Conservation (phyloP, 2,113 vertebrate species). For the Forbesichthys papilliferus region DNA sequence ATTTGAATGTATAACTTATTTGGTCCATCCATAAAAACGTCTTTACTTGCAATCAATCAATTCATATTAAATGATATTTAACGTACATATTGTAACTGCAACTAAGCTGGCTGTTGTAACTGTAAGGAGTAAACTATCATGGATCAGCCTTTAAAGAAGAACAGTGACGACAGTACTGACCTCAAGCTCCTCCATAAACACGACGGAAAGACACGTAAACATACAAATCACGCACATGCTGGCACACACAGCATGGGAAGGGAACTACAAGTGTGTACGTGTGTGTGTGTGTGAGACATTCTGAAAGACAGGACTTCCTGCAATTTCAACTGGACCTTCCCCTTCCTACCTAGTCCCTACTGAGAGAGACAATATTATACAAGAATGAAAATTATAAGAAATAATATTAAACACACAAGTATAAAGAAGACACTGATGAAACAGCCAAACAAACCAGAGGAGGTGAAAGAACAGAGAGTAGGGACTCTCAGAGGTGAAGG, state of each 20-base stretch:
- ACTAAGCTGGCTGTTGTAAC: too few species aligned
- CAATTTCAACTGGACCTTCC: conserved; percentile 64
- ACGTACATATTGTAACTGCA: too few species aligned
- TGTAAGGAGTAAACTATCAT: too few species aligned
- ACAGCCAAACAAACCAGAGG: background rate
- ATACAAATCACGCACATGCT: background rate
- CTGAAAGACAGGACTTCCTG: conserved; percentile 63
- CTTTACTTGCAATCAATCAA: too few species aligned
- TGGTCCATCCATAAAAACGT: too few species aligned
- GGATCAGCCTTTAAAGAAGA: too few species aligned
- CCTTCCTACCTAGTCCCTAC: conserved; percentile 39
- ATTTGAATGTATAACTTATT: too few species aligned
- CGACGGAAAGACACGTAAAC: background rate
- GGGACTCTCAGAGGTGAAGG: background rate
- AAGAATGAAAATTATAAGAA: background rate
- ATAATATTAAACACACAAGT: background rate
- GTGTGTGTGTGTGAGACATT: conserved; percentile 1
- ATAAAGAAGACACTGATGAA: background rate
- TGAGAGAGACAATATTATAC: background rate
- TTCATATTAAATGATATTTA: too few species aligned
- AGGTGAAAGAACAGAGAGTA: background rate
- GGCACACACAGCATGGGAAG: background rate
- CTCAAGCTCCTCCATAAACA: background rate
- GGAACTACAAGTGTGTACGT: background rate
- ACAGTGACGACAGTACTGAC: too few species aligned